Evolutionary conservation across 2,888 invertebrate species (phyloP), one percentile per base, ranked within the genome.

Genomic region (Tinea pellionella): DNA sequence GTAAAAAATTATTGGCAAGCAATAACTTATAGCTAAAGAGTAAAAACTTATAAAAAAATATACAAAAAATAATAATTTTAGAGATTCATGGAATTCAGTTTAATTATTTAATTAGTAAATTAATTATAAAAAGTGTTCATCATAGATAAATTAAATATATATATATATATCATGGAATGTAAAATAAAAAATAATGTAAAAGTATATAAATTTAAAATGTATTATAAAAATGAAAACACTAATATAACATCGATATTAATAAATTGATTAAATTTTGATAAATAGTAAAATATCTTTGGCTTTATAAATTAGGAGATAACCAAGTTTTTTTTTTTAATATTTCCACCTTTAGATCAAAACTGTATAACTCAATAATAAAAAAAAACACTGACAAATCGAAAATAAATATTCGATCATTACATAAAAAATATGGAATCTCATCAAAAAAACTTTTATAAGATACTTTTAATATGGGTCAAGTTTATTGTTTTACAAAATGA

Each of bases 51-150:
- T 12, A 53, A 53, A 16, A 53, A n/a, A 1, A 12, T 53, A 53
- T 12, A 53, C 24, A 2, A 53, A 53, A 53, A 53, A 53, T 53
- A 53, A 18, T 24, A 53, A 53, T 53, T 30, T 30, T 24, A 24
- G 53, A 53, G 53, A 53, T 53, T 53, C 53, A n/a, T 53, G 53
- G 19, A 53, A 53, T 8, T 53, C 24, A 19, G 24, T 53, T 12
- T 12, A 18, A 24, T n/a, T n/a, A n/a, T n/a, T n/a, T n/a, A n/a
- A n/a, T n/a, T n/a, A n/a, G n/a, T n/a, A 16, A 53, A 47, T 37
- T 37, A 37, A 24, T 24, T 3, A 24, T 24, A 24, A 24, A 24
- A 24, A 3, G 24, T 24, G n/a, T n/a, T n/a, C n/a, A n/a, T 24
- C 6, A 24, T 24, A 24, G 24, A 41, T 41, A 47, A 47, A n/a